Base-by-base conservation (phyloP, 2,888 invertebrate genomes). In the Phasia obesa region DNA sequence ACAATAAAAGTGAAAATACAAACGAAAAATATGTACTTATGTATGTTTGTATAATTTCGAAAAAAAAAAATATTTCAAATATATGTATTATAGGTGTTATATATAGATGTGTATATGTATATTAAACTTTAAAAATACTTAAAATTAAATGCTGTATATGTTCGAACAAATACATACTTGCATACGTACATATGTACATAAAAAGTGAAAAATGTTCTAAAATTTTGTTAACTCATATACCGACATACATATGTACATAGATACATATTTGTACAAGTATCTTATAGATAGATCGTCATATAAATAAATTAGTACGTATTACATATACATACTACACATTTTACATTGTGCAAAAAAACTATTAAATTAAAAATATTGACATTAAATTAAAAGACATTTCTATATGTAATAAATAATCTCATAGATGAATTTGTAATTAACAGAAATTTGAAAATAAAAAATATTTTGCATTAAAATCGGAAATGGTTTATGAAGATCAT, bases 1-100 rank as follows among this genome's bases (percentile, higher is more conserved):
- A 75, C 70, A 86, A 84, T 79, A 80, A 86, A 86, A 87, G 79
- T 73, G 75, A 76, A 78, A 49, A 74, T 85, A 74, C 44, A 3
- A 23, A 62, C 51, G 11, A 55, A 59, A 21, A 15, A 44, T 74
- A 57, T 67, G 23, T 38, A 69, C 25, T 15, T 47, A 17, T 60
- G 6, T 49, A 49, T 19, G 31, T 21, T 7, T 3, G 19, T 27
- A 19, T 35, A 15, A 19, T 15, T 19, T n/a, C n/a, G n/a, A n/a
- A n/a, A n/a, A n/a, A n/a, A n/a, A n/a, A n/a, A n/a, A n/a, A n/a
- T n/a, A n/a, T n/a, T n/a, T n/a, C n/a, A n/a, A n/a, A n/a, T n/a
- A n/a, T n/a, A n/a, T n/a, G n/a, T n/a, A n/a, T n/a, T n/a, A n/a
- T n/a, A n/a, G n/a, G n/a, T n/a, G n/a, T n/a, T n/a, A n/a, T n/a